These are phyloP conservation scores for Chironomus riparius DNA, from an alignment of 2,888 invertebrate species.

Conservation along the genomic window DNA sequence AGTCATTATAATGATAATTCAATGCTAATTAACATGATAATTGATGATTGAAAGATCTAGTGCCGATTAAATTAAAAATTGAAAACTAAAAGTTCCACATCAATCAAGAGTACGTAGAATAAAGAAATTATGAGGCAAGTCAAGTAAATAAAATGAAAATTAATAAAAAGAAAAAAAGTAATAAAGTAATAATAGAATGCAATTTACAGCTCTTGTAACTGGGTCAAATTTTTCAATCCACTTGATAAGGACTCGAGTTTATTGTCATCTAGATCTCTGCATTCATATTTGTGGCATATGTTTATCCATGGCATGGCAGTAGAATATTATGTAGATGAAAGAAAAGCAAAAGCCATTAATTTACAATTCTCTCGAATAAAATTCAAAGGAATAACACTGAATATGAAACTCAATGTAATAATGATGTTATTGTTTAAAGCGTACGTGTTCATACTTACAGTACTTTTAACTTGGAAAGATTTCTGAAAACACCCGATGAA, in stretches of 20 bases:
- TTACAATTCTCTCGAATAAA: background rate
- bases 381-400: background rate
- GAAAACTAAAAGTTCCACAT: too few relatives aligned
- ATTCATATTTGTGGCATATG: background rate
- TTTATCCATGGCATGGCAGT: background rate
- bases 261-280: constrained; percentile 69
- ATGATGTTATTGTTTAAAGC: background rate
- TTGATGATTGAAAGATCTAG: too few relatives aligned
- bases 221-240: constrained; percentile 62
- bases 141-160: background rate
- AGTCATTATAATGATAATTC: too few relatives aligned
- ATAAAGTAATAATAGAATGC: constrained; percentile 28
- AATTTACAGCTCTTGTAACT: constrained; percentile 81
- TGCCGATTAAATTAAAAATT: too few relatives aligned
- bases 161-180: background rate
- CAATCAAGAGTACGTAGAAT: background rate
- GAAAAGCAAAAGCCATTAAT: background rate
- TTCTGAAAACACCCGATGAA: constrained; percentile 66
- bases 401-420: too few relatives aligned
- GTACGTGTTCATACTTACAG: constrained; percentile 60
- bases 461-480: constrained; percentile 67
- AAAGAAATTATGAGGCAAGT: background rate
- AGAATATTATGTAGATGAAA: background rate
- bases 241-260: constrained; percentile 62
- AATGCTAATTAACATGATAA: too few relatives aligned